A percentile compares a stretch with the other conserved stretches of the same genome.
Evolutionary conservation across 2,888 invertebrate species (phyloP).

Genomic region (Colostygia pectinataria): DNA sequence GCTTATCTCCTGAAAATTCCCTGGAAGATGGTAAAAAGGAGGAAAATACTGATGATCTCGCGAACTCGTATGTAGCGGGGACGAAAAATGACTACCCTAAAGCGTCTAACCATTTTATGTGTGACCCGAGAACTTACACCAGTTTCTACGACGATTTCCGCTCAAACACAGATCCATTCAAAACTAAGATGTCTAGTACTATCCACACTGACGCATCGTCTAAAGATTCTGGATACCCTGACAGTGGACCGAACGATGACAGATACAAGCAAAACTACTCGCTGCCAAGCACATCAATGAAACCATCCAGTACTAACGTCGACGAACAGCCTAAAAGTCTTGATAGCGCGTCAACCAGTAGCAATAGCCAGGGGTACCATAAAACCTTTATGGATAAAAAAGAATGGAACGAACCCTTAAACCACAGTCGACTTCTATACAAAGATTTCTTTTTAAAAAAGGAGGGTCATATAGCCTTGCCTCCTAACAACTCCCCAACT

Average conservation of each 20-base stretch:
- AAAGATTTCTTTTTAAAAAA: constrained; percentile 76
- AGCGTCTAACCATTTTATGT: constrained; percentile 44
- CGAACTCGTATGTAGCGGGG: constrained; percentile 40
- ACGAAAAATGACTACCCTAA: constrained; percentile 44
- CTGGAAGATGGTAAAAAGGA: constrained; percentile 46
- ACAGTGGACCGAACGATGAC: constrained; percentile 66
- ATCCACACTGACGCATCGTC: constrained; percentile 68
- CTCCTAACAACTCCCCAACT: constrained; percentile 68
- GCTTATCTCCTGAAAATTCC: constrained; percentile 61
- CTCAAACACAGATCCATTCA: constrained; percentile 48
- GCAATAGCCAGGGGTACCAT: constrained; percentile 55
- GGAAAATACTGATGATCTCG: constrained; percentile 34
- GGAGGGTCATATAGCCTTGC: constrained; percentile 64
- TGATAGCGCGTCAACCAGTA: constrained; percentile 56
- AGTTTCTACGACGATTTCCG: constrained; percentile 71
- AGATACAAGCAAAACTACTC: constrained; percentile 61
- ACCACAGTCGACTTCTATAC: constrained; percentile 73
- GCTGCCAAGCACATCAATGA: constrained; percentile 57
- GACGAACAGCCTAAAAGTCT: constrained; percentile 67
- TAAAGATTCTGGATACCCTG: constrained; percentile 75
- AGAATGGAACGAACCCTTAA: constrained; percentile 62
- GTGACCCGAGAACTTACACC: constrained; percentile 61
- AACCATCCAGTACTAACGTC: constrained; percentile 50
- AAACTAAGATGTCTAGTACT: constrained; percentile 61
- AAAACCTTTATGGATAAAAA: constrained; percentile 54